Base-by-base conservation (phyloP, 2,888 invertebrate genomes). In the Tinea pellionella region DNA sequence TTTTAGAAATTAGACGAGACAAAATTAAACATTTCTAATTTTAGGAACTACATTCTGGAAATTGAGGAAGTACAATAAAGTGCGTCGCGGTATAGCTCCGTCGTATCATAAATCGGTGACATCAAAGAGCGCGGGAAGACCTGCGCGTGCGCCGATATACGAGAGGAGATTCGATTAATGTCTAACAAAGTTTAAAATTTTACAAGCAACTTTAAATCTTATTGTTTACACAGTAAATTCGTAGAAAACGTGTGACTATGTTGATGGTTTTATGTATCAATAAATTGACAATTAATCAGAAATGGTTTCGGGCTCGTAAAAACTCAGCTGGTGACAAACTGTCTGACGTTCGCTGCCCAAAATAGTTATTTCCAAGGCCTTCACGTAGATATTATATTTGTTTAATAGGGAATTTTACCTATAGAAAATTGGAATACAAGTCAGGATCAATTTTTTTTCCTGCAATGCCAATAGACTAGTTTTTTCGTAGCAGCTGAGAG, bases 51-150 rank as follows among this genome's bases (percentile, higher is more conserved):
- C 19, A 53, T 53, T 53, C 12, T 24, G n/a, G 12, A 57, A 13
- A 57, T 57, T 32, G 32, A 57, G 57, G 57, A 57, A 57, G 57
- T 57, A 57, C 2, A 32, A 16, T 57, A 32, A 32, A 55, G 55
- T 55, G 55, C 24, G 53, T 53, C 53, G 53, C 11, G 53, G 24
- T 53, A 53, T 24, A 24, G 60, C 59, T 53, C 59, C 51, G 61
- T 41, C 60, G 57, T 57, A 60, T 57, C 61, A 51, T 61, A 61
- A 61, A 61, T 60, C 56, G 60, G 37, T n/a, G 47, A 61, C 61
- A 60, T 61, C 60, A 61, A 61, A 59, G 61, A 32, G 15, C 37
- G 9, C 37, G 37, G 9, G 37, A 37, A 37, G 37, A 37, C 3
- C 15, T 47, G 11, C 47, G 47, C 47, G 47, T 13, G 47, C 43